Evolutionary conservation across 2,888 invertebrate genomes (phyloP), one percentile per base, ranked within the genome.

Genomic region (Margaritifera margaritifera): DNA sequence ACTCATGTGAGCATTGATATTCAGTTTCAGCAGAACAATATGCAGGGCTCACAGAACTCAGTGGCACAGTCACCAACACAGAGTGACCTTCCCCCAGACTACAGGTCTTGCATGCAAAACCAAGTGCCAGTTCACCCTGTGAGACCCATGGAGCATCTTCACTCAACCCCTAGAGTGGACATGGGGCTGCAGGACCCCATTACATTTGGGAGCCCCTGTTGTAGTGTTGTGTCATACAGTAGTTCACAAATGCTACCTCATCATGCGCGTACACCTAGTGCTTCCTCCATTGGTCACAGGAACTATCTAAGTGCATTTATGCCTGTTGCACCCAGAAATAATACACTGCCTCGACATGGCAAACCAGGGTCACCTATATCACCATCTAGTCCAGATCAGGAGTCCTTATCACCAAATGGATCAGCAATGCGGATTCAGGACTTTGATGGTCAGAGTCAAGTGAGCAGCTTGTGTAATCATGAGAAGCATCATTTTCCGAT

Each of bases 1-100:
- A 82, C 83, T 4, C 84, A 83, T 68, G 72, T 85, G 27, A 84
- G 84, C 66, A 83, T 86, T 66, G 86, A 88, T 67, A 82, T 84
- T 64, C 83, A 87, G 70, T 80, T 85, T 25, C 84, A 83, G 72
- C 72, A 79, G 31, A 82, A 79, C 51, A 79, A 76, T 57, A n/a
- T 69, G 5, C 54, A 72, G 19, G 70, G 71, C 50, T 67, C 76
- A 6, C 69, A 72, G n/a, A 65, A 61, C 25, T 62, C 67, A 0
- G 62, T 64, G 57, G 69, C 72, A 42, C 64, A 65, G n/a, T 72
- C 75, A 20, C 69, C 75, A 2, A 66, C 64, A 15, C 67, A 65
- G 6, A 64, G 60, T 1, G 53, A 61, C 11, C 57, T 67, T 11
- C 77, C 77, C 50, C 77, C 77, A 22, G 72, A 74, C 53, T 77